A percentile compares a stretch with the other conserved stretches of the same genome.
These are phyloP conservation scores for Tenthredo distinguenda DNA, from an alignment of 2,888 invertebrate species.

Conservation along the genomic window DNA sequence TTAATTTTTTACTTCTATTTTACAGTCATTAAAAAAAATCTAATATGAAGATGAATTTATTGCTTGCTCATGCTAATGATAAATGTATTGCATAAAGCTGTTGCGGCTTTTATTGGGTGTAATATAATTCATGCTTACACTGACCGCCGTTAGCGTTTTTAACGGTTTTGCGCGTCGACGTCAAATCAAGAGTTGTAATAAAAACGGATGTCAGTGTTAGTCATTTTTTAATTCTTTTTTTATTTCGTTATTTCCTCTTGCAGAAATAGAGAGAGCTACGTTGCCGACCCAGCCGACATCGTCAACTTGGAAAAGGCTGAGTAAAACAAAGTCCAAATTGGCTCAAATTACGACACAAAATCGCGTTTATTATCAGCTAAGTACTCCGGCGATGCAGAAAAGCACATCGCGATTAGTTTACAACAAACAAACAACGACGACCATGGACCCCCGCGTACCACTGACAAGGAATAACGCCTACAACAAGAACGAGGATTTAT, in stretches of 20 bases:
- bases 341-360: conserved; percentile 66
- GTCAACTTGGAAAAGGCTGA: conserved; percentile 64
- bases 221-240: not conserved
- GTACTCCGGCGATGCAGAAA: conserved; percentile 72
- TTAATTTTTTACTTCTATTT: not conserved
- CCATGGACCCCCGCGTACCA: conserved; percentile 68
- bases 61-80: not conserved
- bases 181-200: not conserved
- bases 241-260: conserved; percentile 50
- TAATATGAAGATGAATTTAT: not conserved
- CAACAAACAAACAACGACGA: conserved; percentile 68
- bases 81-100: not conserved
- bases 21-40: not conserved
- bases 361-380: conserved; percentile 68
- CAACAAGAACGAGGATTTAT: conserved; percentile 68
- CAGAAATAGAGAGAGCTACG: conserved; percentile 70
- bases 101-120: not conserved
- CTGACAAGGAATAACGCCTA: conserved; percentile 71
- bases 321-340: conserved; percentile 65
- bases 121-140: not conserved
- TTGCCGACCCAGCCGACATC: conserved; percentile 66
- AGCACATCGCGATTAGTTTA: conserved; percentile 68
- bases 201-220: not conserved
- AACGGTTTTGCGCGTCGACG: not conserved
- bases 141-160: not conserved